Evolutionary conservation across 2,113 vertebrate species (phyloP), one percentile per base, ranked within the genome.

Genomic region (Polyodon spathula): DNA sequence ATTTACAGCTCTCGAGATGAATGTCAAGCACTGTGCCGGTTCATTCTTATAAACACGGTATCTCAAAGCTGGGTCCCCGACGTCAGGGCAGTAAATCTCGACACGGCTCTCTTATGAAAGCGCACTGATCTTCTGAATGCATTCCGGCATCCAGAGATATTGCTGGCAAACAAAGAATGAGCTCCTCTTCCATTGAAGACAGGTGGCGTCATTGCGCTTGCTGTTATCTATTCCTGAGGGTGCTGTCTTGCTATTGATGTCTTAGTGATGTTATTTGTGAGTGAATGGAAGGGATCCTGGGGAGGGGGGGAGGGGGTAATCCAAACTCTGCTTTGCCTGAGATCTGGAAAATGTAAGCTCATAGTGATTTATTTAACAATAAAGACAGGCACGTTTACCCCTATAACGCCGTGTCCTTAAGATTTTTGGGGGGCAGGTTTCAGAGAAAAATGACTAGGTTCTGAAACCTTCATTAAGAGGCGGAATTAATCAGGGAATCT

Each of bases 191-290:
- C 55, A 54, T 44, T 37, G 63, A 56, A n/a, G 40, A 44, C 5
- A 7, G 14, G 17, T 14, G 17, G 27, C 50, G 40, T 64, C 50
- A 58, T 14, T 2, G 46, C 40, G 4, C 8, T 37, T 40, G 46
- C 50, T 37, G 38, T 54, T 64, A 64, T 64, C 56, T 64, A 39
- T 55, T 40, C 12, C 9, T 6, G 4, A 40, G 37, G 38, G 48
- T 9, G 12, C 46, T 11, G 46, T 5, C 59, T 46, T 38, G 4
- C 59, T 40, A 38, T 1, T 40, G 4, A 38, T 16, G 42, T 50
- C 50, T 17, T 64, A 50, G n/a, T n/a, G n/a, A n/a, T n/a, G n/a
- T n/a, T n/a, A n/a, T n/a, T n/a, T n/a, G n/a, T n/a, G n/a, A n/a
- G n/a, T n/a, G n/a, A n/a, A n/a, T n/a, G n/a, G n/a, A n/a, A n/a